A percentile compares a stretch with the other conserved stretches of the same genome.
Conservation (phyloP, 2,113 vertebrate species). For the Isichthys henryi region DNA sequence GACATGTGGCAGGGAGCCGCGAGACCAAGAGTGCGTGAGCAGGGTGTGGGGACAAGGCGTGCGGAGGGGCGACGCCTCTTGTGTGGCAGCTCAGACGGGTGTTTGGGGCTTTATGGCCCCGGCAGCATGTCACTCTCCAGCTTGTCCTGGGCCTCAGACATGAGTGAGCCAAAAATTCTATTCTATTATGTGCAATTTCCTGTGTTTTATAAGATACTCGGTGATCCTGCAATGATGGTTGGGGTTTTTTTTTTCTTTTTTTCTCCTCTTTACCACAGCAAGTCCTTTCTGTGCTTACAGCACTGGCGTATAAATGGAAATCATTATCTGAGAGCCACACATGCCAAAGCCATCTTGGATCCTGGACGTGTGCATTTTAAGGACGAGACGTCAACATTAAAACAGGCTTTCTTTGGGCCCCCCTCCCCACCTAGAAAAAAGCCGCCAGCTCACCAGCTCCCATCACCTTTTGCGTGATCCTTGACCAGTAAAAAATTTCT, state of each 20-base stretch:
- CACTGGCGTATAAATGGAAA: slow-evolving; percentile 50
- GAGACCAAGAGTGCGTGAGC: not conserved
- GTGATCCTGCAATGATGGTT: slow-evolving; percentile 36
- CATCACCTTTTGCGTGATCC: not conserved
- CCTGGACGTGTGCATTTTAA: slow-evolving; percentile 26
- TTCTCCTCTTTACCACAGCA: slow-evolving; percentile 33
- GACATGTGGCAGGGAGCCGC: slow-evolving; percentile 3
- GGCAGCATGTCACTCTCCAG: slow-evolving; percentile 23
- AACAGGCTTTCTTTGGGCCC: not conserved
- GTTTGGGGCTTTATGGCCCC: slow-evolving; percentile 29
- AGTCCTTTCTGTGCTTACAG: slow-evolving; percentile 30
- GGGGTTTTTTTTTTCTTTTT: slow-evolving; percentile 5
- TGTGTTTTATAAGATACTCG: slow-evolving; percentile 53
- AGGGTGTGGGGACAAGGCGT: slow-evolving; percentile 24
- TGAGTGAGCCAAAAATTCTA: slow-evolving; percentile 42
- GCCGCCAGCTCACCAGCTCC: not conserved
- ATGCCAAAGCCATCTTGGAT: slow-evolving; percentile 42
- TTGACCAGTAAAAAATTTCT: not conserved
- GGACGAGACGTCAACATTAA: not conserved
- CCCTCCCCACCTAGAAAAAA: not conserved
- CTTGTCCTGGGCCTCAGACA: slow-evolving; percentile 6
- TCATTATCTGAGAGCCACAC: slow-evolving; percentile 49
- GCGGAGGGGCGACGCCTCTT: slow-evolving; percentile 33
- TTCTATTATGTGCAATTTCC: slow-evolving; percentile 57
- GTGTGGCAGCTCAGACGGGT: slow-evolving; percentile 31